Evolutionary conservation across 2,113 vertebrate species (phyloP).

Genomic region (Electrona antarctica): DNA sequence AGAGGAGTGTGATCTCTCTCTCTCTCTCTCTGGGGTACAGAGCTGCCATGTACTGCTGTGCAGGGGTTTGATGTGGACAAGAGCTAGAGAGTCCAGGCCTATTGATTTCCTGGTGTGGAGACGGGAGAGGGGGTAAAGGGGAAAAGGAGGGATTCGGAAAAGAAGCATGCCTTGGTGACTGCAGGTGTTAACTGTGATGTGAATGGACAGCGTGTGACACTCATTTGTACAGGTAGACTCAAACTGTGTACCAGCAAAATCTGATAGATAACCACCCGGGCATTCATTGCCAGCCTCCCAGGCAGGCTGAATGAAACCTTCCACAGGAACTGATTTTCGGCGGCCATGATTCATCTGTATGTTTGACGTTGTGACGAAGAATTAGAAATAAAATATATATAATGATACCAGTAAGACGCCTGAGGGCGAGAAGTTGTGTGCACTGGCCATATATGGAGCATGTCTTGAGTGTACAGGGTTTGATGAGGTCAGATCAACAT

Average conservation of each 20-base stretch:
- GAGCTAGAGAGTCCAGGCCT: conserved; percentile 37
- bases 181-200: neutral
- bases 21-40: conserved; percentile 46
- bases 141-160: conserved; percentile 1
- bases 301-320: too few species aligned
- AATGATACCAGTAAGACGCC: too few species aligned
- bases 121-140: conserved; percentile 1
- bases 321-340: too few species aligned
- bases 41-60: conserved; percentile 51
- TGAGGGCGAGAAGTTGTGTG: too few species aligned
- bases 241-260: neutral
- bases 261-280: too few species aligned
- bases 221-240: neutral
- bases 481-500: too few species aligned
- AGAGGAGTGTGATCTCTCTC: neutral
- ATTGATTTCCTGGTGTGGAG: conserved; percentile 52
- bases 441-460: too few species aligned
- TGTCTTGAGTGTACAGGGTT: too few species aligned
- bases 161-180: conserved; percentile 10
- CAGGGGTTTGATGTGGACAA: conserved; percentile 56
- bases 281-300: too few species aligned
- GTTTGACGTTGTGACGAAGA: too few species aligned
- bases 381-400: too few species aligned
- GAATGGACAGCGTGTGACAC: neutral
- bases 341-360: too few species aligned